A percentile compares a stretch with the other conserved stretches of the same genome.
Conservation (phyloP, 2,888 invertebrate genomes). For the Rhaphigaster nebulosa region DNA sequence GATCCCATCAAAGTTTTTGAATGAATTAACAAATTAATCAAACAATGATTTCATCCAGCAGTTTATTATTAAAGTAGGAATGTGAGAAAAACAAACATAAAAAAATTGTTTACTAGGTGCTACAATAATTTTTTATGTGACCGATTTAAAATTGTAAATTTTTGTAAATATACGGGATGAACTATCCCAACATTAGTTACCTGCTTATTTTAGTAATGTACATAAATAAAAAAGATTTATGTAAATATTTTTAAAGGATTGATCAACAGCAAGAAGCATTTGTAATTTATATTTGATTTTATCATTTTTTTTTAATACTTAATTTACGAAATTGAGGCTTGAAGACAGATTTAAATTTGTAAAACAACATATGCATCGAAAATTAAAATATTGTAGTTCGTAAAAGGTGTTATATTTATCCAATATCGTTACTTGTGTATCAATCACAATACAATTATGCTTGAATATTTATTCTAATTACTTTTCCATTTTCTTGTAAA, state of each 20-base stretch:
- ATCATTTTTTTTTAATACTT: neutral
- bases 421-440: neutral
- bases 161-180: neutral
- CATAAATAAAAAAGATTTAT: slow-evolving; percentile 16
- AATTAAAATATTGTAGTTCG: neutral
- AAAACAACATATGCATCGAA: slow-evolving; percentile 36
- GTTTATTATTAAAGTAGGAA: neutral
- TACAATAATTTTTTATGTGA: slow-evolving; percentile 17
- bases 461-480: slow-evolving; percentile 16
- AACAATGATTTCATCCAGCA: neutral
- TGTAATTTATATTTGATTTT: neutral
- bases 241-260: slow-evolving; percentile 42
- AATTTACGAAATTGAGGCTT: neutral
- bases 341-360: neutral
- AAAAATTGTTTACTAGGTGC: neutral
- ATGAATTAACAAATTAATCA: neutral
- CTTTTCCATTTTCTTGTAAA: neutral
- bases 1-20: neutral
- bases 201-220: slow-evolving; percentile 40
- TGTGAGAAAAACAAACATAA: neutral
- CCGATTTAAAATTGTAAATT: slow-evolving; percentile 25
- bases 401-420: neutral
- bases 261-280: slow-evolving; percentile 25
- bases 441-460: neutral
- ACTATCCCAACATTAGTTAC: neutral